These are phyloP conservation scores for Drosophila buzzatii DNA, from an alignment of 2,888 invertebrate genomes.

Conservation along the genomic window DNA sequence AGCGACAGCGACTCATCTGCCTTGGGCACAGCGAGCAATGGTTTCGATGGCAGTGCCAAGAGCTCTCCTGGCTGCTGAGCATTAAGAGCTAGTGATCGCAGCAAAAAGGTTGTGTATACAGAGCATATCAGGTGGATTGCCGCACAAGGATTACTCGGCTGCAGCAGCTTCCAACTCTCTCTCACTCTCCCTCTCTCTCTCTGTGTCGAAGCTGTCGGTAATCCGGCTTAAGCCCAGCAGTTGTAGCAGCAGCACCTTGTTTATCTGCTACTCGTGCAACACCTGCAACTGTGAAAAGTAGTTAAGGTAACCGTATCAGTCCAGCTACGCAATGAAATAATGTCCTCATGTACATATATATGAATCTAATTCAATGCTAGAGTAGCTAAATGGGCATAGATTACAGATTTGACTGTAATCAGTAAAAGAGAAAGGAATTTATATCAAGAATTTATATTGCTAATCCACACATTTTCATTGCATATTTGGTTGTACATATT, in stretches of 20 bases:
- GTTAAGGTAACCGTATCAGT: not conserved
- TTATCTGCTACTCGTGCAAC: slow-evolving; percentile 10
- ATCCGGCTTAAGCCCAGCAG: slow-evolving; percentile 4
- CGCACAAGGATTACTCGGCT: slow-evolving; percentile 1
- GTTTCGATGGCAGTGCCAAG: slow-evolving; percentile 5
- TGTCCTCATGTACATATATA: too few relatives aligned
- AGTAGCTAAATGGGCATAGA: not conserved
- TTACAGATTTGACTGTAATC: too few relatives aligned
- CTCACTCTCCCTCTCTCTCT: not conserved
- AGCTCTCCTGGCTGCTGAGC: slow-evolving; percentile 8
- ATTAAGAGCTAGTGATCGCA: slow-evolving; percentile 5
- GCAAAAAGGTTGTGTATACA: not conserved
- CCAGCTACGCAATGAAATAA: not conserved
- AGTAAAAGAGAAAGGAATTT: too few relatives aligned
- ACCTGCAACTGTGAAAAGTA: slow-evolving; percentile 6
- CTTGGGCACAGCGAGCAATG: not conserved
- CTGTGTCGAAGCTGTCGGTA: slow-evolving; percentile 5
- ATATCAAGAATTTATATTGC: too few relatives aligned
- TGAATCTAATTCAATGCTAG: not conserved
- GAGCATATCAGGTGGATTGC: slow-evolving; percentile 2
- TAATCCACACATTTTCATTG: too few relatives aligned
- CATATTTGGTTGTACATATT: too few relatives aligned
- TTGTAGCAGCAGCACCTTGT: not conserved
- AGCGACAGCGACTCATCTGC: slow-evolving; percentile 21
- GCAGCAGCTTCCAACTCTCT: not conserved